These are phyloP conservation scores for Chrysolina americana DNA, from an alignment of 2,888 invertebrate genomes.

Conservation along the genomic window DNA sequence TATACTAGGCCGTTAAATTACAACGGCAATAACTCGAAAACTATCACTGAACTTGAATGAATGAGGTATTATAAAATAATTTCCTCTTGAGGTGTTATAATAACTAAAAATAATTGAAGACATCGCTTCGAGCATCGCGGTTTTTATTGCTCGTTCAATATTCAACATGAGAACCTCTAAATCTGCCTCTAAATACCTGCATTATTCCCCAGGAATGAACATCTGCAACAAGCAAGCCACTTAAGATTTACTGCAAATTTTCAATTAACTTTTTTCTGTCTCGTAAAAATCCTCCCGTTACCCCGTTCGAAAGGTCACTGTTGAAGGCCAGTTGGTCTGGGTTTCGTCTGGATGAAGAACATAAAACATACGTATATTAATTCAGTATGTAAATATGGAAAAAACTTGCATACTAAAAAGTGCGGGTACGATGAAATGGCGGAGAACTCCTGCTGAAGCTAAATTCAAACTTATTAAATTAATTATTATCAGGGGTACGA, in stretches of 20 bases:
- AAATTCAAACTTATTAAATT: no score
- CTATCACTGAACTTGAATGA: neutral
- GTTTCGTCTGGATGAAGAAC: constrained; percentile 9
- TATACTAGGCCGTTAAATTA: neutral
- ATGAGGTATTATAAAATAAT: neutral
- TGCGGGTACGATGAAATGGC: constrained; percentile 4
- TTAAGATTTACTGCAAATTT: constrained; percentile 18
- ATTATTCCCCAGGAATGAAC: constrained; percentile 5
- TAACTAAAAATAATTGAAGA: neutral
- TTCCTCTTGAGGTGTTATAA: neutral
- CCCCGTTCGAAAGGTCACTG: neutral
- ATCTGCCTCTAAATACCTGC: constrained; percentile 5
- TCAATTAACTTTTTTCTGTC: constrained; percentile 11
- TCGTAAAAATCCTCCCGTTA: constrained; percentile 10
- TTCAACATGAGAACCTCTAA: constrained; percentile 1
- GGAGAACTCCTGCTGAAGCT: neutral
- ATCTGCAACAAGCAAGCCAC: constrained; percentile 14
- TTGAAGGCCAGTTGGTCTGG: constrained; percentile 9
- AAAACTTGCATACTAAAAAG: neutral
- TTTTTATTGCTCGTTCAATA: neutral
- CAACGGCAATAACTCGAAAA: neutral
- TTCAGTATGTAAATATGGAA: neutral
- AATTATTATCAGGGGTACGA: no score
- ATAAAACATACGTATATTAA: neutral
- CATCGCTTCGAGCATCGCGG: neutral